Evolutionary conservation across 2,888 invertebrate species (phyloP), one percentile per base, ranked within the genome.

Genomic region (Eulithis testata): DNA sequence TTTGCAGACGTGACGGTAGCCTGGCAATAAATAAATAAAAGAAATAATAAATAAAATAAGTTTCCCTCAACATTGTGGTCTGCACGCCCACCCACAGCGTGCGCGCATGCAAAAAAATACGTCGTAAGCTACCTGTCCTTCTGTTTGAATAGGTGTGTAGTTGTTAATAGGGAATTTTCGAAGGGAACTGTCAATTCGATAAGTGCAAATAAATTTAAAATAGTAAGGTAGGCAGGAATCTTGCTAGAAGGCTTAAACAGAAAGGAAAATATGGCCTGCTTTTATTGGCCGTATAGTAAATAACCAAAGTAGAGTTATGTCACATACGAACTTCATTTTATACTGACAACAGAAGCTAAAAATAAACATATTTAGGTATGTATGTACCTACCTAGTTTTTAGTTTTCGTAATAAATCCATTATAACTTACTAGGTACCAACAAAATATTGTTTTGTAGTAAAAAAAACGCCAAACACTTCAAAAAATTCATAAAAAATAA

Each of bases 101-200:
- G 43, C 7, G 73, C 80, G 81, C 77, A 78, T 81, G 83, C 84
- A 83, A 82, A 83, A 83, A 82, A 82, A 80, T 74, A 65, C 70
- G 47, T 68, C 67, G 62, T 27, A 36, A 52, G 73, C 75, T 76
- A 76, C 76, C 76, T 76, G 76, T 74, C 71, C 70, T 66, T 59
- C 66, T 75, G 72, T 76, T 74, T 75, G 73, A 66, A 73, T 73
- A 76, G 76, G 74, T 69, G 70, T 66, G 64, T 68, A 68, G 72
- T 71, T 74, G 65, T 73, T 69, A 69, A 72, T 74, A 73, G 66
- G 71, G 45, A 47, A 59, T 68, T 66, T 71, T 71, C 60, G 65
- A 55, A 50, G 65, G 70, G 65, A 72, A 67, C 68, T 59, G 70
- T 66, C 71, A 68, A 69, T 71, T 63, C 21, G 56, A 53, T 54